phyloP scores from a whole-genome alignment of 2,113 vertebrate genomes.

The Gopherus flavomarginatus region DNA sequence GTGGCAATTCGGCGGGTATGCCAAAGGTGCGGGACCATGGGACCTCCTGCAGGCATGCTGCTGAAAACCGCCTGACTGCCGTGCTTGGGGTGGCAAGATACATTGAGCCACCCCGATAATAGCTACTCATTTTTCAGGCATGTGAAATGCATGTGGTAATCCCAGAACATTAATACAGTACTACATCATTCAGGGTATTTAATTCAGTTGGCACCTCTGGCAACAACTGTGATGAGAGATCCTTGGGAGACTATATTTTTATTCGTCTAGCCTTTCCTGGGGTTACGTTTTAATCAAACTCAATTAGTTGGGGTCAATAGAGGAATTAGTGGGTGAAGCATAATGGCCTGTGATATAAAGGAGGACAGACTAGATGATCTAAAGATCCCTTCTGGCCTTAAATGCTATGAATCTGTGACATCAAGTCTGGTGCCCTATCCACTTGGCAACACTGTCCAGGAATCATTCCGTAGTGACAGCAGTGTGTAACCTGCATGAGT shows the following conservation, averaged over 20 bases:
- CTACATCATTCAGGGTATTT: neutral
- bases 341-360: neutral
- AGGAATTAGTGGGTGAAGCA: neutral
- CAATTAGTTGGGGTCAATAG: neutral
- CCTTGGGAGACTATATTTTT: neutral
- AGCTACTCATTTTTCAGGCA: constrained; percentile 9
- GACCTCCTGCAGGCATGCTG: too few relatives aligned
- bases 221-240: constrained; percentile 21
- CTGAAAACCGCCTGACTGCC: too few relatives aligned
- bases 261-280: neutral
- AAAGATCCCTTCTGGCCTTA: neutral
- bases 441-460: neutral
- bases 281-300: neutral
- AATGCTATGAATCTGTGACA: neutral
- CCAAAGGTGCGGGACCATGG: too few relatives aligned
- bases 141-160: neutral
- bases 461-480: neutral
- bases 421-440: neutral
- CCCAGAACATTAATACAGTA: constrained; percentile 6
- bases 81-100: too few relatives aligned
- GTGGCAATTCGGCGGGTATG: too few relatives aligned
- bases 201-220: neutral
- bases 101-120: neutral
- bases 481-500: neutral
- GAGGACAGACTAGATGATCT: neutral